phyloP scores from a whole-genome alignment of 53 echinoderm and acorn worm genomes.

The Hippasteria phrygiana region DNA sequence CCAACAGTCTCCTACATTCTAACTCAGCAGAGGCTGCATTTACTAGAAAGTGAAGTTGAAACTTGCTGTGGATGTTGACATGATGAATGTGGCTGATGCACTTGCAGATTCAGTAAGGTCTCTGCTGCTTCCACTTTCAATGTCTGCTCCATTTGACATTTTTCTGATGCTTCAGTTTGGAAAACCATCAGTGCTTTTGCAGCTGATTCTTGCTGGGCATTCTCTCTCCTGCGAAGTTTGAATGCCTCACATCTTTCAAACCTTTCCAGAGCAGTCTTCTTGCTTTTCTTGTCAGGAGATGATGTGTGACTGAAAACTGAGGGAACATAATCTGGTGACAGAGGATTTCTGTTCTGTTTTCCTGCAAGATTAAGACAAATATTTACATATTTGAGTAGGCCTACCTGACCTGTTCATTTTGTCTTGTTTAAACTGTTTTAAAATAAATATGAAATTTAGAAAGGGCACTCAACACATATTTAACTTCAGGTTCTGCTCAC shows the following conservation, averaged over 20 bases:
- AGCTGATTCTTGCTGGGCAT: background rate
- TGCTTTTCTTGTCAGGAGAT: too few species aligned
- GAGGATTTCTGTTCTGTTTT: background rate
- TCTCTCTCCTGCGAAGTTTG: slow-evolving; percentile 13
- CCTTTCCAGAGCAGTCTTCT: too few species aligned
- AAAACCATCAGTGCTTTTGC: background rate
- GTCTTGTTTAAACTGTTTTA: too few species aligned
- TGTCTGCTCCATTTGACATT: background rate
- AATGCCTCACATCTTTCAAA: background rate
- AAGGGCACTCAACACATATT: too few species aligned
- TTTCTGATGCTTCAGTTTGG: background rate
- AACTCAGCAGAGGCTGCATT: background rate
- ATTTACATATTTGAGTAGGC: too few species aligned
- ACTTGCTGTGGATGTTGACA: background rate
- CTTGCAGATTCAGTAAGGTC: slow-evolving; percentile 6
- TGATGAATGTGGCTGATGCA: background rate
- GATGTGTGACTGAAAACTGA: background rate
- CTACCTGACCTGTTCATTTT: too few species aligned
- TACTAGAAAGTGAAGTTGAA: background rate
- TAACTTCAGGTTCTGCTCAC: too few species aligned
- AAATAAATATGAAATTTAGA: too few species aligned
- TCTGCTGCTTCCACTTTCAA: slow-evolving; percentile 1
- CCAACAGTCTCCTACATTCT: slow-evolving; percentile 16
- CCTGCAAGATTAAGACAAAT: slow-evolving; percentile 9
- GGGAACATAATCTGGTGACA: slow-evolving; percentile 4